Percentiles rank a stretch among this genome's conserved stretches.
Conservation (phyloP, 2,113 vertebrate genomes). For the Ursus arctos region DNA sequence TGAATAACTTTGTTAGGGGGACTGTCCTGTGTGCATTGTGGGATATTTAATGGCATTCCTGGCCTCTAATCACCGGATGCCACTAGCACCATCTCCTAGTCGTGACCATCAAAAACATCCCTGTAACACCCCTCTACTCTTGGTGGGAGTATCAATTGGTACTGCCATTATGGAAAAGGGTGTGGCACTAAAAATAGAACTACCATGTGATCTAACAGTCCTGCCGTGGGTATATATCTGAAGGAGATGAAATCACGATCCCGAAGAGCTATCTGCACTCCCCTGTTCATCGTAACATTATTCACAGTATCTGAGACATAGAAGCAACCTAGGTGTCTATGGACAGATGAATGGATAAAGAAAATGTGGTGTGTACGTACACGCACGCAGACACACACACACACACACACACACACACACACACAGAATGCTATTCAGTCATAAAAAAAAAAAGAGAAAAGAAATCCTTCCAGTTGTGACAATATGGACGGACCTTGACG, state of each 20-base stretch:
- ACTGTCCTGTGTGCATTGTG: background rate
- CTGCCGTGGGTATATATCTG: background rate
- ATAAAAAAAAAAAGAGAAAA: background rate
- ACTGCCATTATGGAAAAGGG: background rate
- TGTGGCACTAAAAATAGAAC: background rate
- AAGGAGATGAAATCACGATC: background rate
- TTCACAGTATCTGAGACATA: background rate
- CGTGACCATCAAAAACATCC: background rate
- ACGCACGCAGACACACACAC: background rate
- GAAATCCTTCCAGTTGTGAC: background rate
- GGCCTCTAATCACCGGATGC: background rate
- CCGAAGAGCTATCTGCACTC: background rate
- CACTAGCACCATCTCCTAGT: background rate
- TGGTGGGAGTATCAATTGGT: background rate
- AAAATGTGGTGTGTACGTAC: background rate
- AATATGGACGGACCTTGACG: background rate
- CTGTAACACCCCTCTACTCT: rapidly evolving
- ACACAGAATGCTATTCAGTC: background rate
- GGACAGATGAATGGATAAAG: background rate
- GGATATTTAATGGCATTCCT: background rate
- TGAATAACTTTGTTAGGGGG: background rate
- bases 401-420: no score
- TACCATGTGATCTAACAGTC: background rate
- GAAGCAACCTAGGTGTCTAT: background rate
- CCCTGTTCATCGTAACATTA: background rate